Conservation (phyloP, 2,888 invertebrate genomes). For the Pristionchus exspectatus region DNA sequence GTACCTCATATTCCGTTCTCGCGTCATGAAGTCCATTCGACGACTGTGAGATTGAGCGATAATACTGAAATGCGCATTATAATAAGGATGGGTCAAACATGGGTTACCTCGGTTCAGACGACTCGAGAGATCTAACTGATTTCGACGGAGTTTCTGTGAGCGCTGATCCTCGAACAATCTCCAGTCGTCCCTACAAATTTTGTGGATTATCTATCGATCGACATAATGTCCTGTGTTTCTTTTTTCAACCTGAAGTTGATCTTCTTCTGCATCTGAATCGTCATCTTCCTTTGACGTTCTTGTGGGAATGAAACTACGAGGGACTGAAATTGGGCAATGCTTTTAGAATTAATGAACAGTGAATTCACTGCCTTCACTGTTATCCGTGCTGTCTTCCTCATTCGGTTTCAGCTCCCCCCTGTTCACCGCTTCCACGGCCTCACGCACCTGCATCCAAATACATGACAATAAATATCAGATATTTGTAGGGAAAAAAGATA, state of each 20-base stretch:
- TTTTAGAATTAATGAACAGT: too few relatives aligned
- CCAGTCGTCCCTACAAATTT: neutral
- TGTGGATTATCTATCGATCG: neutral
- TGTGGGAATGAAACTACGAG: neutral
- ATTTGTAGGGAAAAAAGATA: neutral
- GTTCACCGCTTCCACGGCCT: neutral
- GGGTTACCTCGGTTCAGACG: neutral
- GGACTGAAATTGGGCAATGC: neutral
- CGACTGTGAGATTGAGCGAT: neutral
- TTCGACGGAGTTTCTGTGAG: neutral
- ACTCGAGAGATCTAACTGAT: neutral
- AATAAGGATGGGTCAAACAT: neutral
- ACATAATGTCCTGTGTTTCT: neutral
- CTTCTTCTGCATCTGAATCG: neutral
- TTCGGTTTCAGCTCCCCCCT: neutral
- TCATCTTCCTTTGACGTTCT: neutral
- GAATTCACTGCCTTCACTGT: neutral
- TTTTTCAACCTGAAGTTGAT: slow-evolving; percentile 8
- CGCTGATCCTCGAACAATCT: slow-evolving; percentile 6
- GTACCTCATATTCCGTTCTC: neutral
- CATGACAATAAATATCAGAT: neutral
- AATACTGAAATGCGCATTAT: neutral
- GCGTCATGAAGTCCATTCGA: neutral
- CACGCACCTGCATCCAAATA: slow-evolving; percentile 10
- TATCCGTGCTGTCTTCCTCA: neutral